A percentile compares a stretch with the other conserved stretches of the same genome.
These are phyloP conservation scores for Monopis laevigella DNA, from an alignment of 2,888 invertebrate species.

Conservation along the genomic window DNA sequence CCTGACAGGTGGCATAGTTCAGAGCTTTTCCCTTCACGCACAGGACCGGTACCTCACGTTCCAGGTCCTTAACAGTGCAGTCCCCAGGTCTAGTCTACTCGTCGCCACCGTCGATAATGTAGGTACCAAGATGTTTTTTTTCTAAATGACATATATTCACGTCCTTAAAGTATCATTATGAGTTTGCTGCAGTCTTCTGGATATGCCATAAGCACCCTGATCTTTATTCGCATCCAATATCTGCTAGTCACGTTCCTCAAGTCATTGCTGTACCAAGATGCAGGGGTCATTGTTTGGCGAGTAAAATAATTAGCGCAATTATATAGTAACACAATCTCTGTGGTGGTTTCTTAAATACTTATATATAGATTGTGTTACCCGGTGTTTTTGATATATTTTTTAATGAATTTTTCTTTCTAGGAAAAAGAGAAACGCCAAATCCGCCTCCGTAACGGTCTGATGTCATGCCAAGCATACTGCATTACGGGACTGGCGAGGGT, in stretches of 20 bases:
- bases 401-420: conserved; percentile 28
- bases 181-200: no score
- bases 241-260: no score
- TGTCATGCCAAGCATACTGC: conserved; percentile 75
- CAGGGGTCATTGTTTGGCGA: no score
- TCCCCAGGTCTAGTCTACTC: conserved; percentile 75
- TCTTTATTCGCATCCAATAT: no score
- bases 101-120: conserved; percentile 73
- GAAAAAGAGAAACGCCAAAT: conserved; percentile 67
- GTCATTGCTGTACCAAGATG: no score
- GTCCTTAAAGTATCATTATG: no score
- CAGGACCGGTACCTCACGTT: conserved; percentile 73
- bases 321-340: no score
- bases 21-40: conserved; percentile 73
- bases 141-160: no score
- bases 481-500: conserved; percentile 77
- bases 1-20: conserved; percentile 79
- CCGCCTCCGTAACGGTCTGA: conserved; percentile 69
- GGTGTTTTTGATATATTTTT: no score
- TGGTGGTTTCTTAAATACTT: conserved; percentile 13
- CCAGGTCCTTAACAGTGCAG: conserved; percentile 74
- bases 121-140: no score
- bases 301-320: no score
- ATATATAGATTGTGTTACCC: conserved; percentile 14
- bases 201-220: no score